A percentile compares a stretch with the other conserved stretches of the same genome.
phyloP scores from a whole-genome alignment of 1,140 invertebrate genomes.

The Hypsibius dujardini region DNA sequence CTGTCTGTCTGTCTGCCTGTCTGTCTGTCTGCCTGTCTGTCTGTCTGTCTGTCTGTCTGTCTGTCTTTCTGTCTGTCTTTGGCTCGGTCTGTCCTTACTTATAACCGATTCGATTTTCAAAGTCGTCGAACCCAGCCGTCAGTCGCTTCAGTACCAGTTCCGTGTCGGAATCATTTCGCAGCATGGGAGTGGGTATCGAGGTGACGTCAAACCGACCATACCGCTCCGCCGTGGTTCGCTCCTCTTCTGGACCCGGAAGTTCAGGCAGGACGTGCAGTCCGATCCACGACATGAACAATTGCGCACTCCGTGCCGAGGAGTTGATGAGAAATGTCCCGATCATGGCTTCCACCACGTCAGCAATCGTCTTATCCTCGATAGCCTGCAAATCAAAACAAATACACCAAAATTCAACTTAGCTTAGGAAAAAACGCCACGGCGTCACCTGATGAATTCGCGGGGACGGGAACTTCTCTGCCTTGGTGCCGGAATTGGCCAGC shows the following conservation, averaged over 20 bases:
- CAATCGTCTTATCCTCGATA: slow-evolving; percentile 46
- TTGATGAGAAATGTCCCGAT: slow-evolving; percentile 51
- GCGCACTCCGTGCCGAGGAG: slow-evolving; percentile 39
- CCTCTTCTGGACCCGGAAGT: neutral
- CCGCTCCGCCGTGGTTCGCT: neutral
- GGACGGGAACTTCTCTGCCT: slow-evolving; percentile 13
- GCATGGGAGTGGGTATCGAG: slow-evolving; percentile 21
- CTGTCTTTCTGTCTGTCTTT: no score
- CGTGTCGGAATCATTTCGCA: neutral
- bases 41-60: no score
- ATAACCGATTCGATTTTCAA: slow-evolving; percentile 48
- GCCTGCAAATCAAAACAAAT: slow-evolving; percentile 20
- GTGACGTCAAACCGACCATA: slow-evolving; percentile 21
- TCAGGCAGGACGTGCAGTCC: slow-evolving; percentile 28
- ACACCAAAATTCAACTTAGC: no score
- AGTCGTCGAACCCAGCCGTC: slow-evolving; percentile 23
- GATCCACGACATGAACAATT: slow-evolving; percentile 54
- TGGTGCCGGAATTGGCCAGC: slow-evolving; percentile 35
- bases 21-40: no score
- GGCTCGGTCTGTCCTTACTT: slow-evolving; percentile 24
- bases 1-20: no score
- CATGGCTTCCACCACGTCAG: slow-evolving; percentile 65
- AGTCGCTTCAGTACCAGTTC: neutral
- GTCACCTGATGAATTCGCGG: slow-evolving; percentile 27
- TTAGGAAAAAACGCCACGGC: no score